Evolutionary conservation across 1,140 invertebrate genomes (phyloP), one percentile per base, ranked within the genome.

Genomic region (Drosophila subobscura): DNA sequence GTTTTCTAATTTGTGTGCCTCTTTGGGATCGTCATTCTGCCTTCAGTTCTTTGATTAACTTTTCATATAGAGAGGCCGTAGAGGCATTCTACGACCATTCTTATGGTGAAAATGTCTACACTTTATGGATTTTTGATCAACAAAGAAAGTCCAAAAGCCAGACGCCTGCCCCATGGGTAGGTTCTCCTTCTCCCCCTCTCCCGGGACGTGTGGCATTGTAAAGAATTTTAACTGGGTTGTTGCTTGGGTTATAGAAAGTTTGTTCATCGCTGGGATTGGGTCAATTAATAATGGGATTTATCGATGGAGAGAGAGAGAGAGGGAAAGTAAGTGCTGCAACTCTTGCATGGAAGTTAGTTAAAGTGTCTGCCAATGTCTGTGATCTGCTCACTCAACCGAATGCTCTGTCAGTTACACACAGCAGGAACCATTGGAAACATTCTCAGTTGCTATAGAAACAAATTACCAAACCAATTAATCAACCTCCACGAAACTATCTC

Each of bases 121-220:
- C 58, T 84, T 83, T 84, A 83, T 83, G 66, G 71, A 70, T 72
- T 79, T 84, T 80, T 80, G 72, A 85, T 80, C 58, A 85, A 77
- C 61, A 47, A 85, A 84, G 71, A 83, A 79, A 83, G 80, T 72
- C 60, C 27, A 27, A 58, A 57, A 64, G 42, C 45, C 54, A 59
- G 64, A 37, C 53, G 40, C 22, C 45, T 56, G 57, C 45, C 33
- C 33, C 10, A 37, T 37, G 10, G 33, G 10, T 37, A 10, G 8
- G 33, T 10, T 10, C 29, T 33, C 29, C 29, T 33, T 50, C 49
- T 53, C 61, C 59, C 22, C 59, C 22, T 25, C 66, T 61, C 33
- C 29, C 46, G 14, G 42, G 60, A 72, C 73, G 78, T 81, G 78
- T 81, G 72, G 63, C 56, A 46, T 68, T 80, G 68, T 68, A 73